Percentiles rank a stretch among this genome's conserved stretches.
Conservation (phyloP, 2,797 vertebrate genomes). For the Danio kyathit region DNA sequence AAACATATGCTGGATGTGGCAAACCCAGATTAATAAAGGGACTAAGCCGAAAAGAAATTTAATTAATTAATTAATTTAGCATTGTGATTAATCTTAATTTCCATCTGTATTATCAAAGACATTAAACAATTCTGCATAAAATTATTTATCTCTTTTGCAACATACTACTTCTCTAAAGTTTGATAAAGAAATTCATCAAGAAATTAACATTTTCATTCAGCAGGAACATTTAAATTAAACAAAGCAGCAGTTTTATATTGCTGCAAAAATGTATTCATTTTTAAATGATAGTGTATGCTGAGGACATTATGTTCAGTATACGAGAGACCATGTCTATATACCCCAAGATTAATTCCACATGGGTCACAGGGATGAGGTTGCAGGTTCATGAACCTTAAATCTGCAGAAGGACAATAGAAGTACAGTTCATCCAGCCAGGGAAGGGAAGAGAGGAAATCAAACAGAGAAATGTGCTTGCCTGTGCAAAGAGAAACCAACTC, state of each 20-base stretch:
- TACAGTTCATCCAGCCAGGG: conserved; percentile 16
- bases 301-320: not conserved
- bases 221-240: not conserved
- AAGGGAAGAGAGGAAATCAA: conserved; percentile 4
- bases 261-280: no score
- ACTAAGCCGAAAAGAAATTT: no score
- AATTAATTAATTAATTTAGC: no score
- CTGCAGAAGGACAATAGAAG: not conserved
- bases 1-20: no score
- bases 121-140: not conserved
- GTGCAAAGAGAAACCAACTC: not conserved
- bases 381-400: not conserved
- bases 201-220: not conserved
- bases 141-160: not conserved
- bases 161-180: not conserved
- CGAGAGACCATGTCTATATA: not conserved
- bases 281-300: not conserved
- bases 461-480: conserved; percentile 3
- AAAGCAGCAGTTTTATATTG: not conserved
- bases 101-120: no score
- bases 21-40: no score
- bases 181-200: no score
- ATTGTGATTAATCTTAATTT: not conserved
- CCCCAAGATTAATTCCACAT: conserved; percentile 5
- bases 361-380: not conserved